Conservation (phyloP, 1,140 invertebrate species). For the Penaeus japonicus region DNA sequence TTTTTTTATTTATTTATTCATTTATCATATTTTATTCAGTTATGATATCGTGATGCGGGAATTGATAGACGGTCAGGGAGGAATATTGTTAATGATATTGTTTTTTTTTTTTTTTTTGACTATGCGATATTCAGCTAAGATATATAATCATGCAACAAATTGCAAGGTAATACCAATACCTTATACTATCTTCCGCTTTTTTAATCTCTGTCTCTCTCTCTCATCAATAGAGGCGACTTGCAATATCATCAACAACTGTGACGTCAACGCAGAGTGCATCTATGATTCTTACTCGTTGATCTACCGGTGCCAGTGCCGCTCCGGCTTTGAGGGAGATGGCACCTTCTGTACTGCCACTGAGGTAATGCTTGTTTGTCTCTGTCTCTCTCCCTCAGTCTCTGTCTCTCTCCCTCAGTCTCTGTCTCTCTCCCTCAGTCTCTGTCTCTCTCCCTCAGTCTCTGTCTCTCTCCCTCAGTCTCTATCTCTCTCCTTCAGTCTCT, state of each 20-base stretch:
- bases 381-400: neutral
- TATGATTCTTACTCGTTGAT: constrained; percentile 70
- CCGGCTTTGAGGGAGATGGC: constrained; percentile 86
- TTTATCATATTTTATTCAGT: too few relatives aligned
- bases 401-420: neutral
- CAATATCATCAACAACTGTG: constrained; percentile 77
- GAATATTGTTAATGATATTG: too few relatives aligned
- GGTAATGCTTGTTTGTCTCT: neutral
- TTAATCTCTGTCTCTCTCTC: neutral
- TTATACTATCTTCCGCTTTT: neutral
- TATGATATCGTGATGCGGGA: too few relatives aligned
- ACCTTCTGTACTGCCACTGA: constrained; percentile 63
- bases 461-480: neutral
- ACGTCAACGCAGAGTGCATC: constrained; percentile 81
- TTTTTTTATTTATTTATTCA: too few relatives aligned
- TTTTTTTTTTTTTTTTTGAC: too few relatives aligned
- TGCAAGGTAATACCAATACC: too few relatives aligned
- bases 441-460: neutral
- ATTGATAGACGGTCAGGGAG: too few relatives aligned
- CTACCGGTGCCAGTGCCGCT: constrained; percentile 83
- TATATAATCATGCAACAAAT: too few relatives aligned
- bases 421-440: neutral
- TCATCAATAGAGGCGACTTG: constrained; percentile 66
- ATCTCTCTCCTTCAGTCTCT: neutral
- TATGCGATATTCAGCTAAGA: too few relatives aligned